Evolutionary conservation across 1,140 invertebrate species (phyloP), one percentile per base, ranked within the genome.

Genomic region (Halictus rubicundus): DNA sequence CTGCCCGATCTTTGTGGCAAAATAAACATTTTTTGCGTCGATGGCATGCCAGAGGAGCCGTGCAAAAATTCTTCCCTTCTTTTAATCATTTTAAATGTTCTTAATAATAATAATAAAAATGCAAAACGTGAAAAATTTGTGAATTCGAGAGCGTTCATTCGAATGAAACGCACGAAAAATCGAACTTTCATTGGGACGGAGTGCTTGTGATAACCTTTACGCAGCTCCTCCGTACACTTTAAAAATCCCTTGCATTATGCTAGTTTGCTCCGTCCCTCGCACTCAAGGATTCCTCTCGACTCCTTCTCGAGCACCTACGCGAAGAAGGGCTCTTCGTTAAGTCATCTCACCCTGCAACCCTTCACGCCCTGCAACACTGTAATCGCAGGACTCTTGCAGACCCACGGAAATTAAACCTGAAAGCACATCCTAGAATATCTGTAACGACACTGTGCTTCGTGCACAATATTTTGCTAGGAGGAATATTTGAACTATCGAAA

Each of bases 271-370:
- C 49, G 23, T 25, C 46, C 65, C 39, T 27, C 8, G 0, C n/a
- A n/a, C 65, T 76, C 19, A 16, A 77, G 74, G 64, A 76, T 68
- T 7, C 42, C 68, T 57, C 68, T 71, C 68, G 68, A 78, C 59
- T 77, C 16, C 46, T 70, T 78, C 32, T 78, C 46, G 37, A 78
- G 76, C 68, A 71, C 59, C 76, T n/a, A 39, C 66, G 76, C 59
- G n/a, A 68, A 70, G 66, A 54, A 78, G 76, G 68, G 76, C 46
- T 71, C 76, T 78, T 71, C 68, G 68, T 71, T 78, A 63, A 70
- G 46, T 46, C 76, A 78, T 63, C 66, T 61, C 46, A 64, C 68
- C 46, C 59, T 32, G 7, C 0, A 52, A 39, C 68, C 66, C 46
- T 78, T 64, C 32, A 37, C 73, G 25, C 61, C 16, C 46, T 19